A percentile compares a stretch with the other conserved stretches of the same genome.
These are phyloP conservation scores for Dipodomys merriami DNA, from an alignment of 2,113 vertebrate species.

Conservation along the genomic window DNA sequence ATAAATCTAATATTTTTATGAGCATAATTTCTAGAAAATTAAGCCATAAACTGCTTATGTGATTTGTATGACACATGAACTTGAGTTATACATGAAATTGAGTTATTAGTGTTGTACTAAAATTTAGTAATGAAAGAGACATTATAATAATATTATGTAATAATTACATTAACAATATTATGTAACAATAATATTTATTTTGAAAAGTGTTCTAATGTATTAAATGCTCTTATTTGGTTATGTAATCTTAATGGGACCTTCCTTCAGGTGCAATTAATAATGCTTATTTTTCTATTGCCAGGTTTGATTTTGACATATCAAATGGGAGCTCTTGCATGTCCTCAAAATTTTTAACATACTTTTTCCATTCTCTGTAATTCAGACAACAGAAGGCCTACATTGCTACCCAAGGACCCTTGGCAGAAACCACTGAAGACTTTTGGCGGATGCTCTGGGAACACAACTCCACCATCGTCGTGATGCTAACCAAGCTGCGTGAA, in stretches of 20 bases:
- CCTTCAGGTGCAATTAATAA: conserved; percentile 56
- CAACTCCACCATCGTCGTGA: conserved; percentile 99
- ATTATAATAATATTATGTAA: conserved; percentile 80
- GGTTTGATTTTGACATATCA: conserved; percentile 67
- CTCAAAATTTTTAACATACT: conserved; percentile 45
- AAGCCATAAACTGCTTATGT: conserved; percentile 79
- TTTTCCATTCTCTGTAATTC: conserved; percentile 60
- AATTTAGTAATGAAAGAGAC: conserved; percentile 79
- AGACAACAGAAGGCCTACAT: conserved; percentile 99
- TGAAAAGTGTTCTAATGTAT: conserved; percentile 71
- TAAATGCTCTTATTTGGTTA: conserved; percentile 74
- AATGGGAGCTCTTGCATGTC: conserved; percentile 18
- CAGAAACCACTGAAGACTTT: conserved; percentile 99
- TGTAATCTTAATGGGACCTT: conserved; percentile 72
- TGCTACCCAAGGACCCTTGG: conserved; percentile 97
- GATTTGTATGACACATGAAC: conserved; percentile 80
- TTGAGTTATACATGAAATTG: conserved; percentile 79
- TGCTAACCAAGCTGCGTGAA: conserved; percentile 99
- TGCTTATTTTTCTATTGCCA: conserved; percentile 26
- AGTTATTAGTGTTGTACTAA: conserved; percentile 81
- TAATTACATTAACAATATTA: no score
- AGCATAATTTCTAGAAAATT: conserved; percentile 80
- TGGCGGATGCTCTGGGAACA: conserved; percentile 99
- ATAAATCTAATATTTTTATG: conserved; percentile 76
- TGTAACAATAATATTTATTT: conserved; percentile 70